phyloP scores from a whole-genome alignment of 2,888 invertebrate species.

The Phrixothrix hirtus region DNA sequence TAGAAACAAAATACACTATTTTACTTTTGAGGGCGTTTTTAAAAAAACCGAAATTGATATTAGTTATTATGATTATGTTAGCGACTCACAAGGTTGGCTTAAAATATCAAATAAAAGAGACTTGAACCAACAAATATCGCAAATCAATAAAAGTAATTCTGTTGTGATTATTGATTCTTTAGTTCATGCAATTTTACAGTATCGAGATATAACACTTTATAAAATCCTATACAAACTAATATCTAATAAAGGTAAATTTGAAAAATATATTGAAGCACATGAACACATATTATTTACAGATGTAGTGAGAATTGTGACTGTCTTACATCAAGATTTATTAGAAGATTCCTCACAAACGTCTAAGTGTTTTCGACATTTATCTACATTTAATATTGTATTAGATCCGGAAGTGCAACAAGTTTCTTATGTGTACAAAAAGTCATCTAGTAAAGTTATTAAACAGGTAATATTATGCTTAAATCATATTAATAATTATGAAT shows the following conservation, averaged over 20 bases:
- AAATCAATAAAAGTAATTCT: slow-evolving; percentile 31
- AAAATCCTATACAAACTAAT: slow-evolving; percentile 41
- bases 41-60: slow-evolving; percentile 27
- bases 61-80: slow-evolving; percentile 41
- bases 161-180: slow-evolving; percentile 50
- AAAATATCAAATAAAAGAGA: slow-evolving; percentile 10
- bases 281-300: slow-evolving; percentile 38
- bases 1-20: slow-evolving; percentile 42
- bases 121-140: slow-evolving; percentile 33
- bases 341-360: slow-evolving; percentile 52
- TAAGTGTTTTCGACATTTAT: slow-evolving; percentile 58
- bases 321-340: slow-evolving; percentile 60
- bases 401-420: slow-evolving; percentile 52
- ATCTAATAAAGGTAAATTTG: slow-evolving; percentile 53
- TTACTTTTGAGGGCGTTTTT: slow-evolving; percentile 46
- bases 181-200: slow-evolving; percentile 43
- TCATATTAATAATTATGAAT: slow-evolving; percentile 10
- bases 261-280: slow-evolving; percentile 10
- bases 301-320: slow-evolving; percentile 43
- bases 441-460: slow-evolving; percentile 59
- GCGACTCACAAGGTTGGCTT: slow-evolving; percentile 37
- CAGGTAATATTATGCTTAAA: slow-evolving; percentile 43
- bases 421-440: slow-evolving; percentile 57
- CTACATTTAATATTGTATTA: slow-evolving; percentile 49
- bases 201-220: slow-evolving; percentile 43